A percentile compares a stretch with the other conserved stretches of the same genome.
Evolutionary conservation across 2,797 vertebrate genomes (phyloP).

Genomic region (Furcifer pardalis): DNA sequence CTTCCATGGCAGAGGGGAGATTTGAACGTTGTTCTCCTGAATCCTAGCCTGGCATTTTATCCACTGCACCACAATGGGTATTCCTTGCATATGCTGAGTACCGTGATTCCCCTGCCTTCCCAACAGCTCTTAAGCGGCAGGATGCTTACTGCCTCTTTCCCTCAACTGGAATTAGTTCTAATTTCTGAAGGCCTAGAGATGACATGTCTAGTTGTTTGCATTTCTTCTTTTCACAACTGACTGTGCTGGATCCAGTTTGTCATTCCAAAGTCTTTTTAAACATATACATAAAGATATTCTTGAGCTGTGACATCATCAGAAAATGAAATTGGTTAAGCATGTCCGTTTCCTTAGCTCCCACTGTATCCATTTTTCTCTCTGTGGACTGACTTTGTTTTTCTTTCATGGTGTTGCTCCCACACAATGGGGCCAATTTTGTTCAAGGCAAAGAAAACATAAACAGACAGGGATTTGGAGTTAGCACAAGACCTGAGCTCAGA

Average conservation of each 20-base stretch:
- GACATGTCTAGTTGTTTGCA: constrained; percentile 66
- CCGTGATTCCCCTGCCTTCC: constrained; percentile 52
- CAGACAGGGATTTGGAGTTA: constrained; percentile 71
- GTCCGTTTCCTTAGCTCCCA: constrained; percentile 76
- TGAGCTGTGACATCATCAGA: constrained; percentile 78
- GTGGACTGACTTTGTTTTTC: constrained; percentile 83
- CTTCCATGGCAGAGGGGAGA: too few species aligned
- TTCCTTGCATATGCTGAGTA: constrained; percentile 63
- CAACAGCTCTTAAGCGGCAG: constrained; percentile 60
- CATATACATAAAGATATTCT: constrained; percentile 63
- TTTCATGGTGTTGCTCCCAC: constrained; percentile 84
- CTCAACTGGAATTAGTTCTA: constrained; percentile 66
- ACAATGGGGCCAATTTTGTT: constrained; percentile 85
- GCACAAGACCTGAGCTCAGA: constrained; percentile 62
- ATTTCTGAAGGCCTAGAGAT: constrained; percentile 64
- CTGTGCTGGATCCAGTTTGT: constrained; percentile 69
- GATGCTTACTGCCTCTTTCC: constrained; percentile 61
- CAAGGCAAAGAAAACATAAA: constrained; percentile 82
- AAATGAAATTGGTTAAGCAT: constrained; percentile 75
- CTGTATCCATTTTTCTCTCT: constrained; percentile 76
- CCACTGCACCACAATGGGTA: too few species aligned
- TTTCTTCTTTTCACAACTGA: constrained; percentile 77
- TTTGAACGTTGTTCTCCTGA: too few species aligned
- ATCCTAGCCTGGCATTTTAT: too few species aligned
- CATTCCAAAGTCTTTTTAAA: constrained; percentile 53